phyloP scores from a whole-genome alignment of 1,140 invertebrate genomes.

The Drosophila arawakana region DNA sequence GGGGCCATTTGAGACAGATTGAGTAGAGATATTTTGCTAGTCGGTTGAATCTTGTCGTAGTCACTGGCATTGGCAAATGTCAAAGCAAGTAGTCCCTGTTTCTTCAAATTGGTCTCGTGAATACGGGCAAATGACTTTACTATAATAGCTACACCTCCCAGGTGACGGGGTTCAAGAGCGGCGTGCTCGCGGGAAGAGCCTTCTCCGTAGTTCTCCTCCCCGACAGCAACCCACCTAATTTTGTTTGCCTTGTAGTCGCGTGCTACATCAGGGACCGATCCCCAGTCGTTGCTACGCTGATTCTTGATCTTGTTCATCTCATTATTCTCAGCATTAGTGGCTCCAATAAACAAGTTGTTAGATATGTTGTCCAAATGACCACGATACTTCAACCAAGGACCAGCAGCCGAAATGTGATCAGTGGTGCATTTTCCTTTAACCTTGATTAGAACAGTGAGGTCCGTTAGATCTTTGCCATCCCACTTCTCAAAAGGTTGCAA shows the following conservation, averaged over 20 bases:
- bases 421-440: constrained; percentile 99
- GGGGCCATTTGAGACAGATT: constrained; percentile 94
- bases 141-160: constrained; percentile 98
- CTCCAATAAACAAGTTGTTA: constrained; percentile 99
- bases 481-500: constrained; percentile 97
- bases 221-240: constrained; percentile 97
- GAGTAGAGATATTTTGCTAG: constrained; percentile 96
- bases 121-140: constrained; percentile 99
- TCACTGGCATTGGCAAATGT: constrained; percentile 98
- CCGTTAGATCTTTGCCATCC: constrained; percentile 97
- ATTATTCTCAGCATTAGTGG: constrained; percentile 97
- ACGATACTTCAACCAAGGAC: constrained; percentile 99
- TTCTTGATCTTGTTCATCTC: constrained; percentile 99
- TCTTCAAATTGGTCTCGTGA: constrained; percentile 99
- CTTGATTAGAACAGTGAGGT: constrained; percentile 97
- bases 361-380: constrained; percentile 99
- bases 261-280: constrained; percentile 96
- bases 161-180: constrained; percentile 96
- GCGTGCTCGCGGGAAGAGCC: constrained; percentile 97
- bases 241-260: constrained; percentile 96
- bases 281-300: constrained; percentile 93
- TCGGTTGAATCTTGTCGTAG: constrained; percentile 98
- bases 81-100: constrained; percentile 98
- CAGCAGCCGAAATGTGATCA: constrained; percentile 99
- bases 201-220: constrained; percentile 99